Evolutionary conservation across 2,797 vertebrate species (phyloP).

Genomic region (Aplochiton taeniatus): DNA sequence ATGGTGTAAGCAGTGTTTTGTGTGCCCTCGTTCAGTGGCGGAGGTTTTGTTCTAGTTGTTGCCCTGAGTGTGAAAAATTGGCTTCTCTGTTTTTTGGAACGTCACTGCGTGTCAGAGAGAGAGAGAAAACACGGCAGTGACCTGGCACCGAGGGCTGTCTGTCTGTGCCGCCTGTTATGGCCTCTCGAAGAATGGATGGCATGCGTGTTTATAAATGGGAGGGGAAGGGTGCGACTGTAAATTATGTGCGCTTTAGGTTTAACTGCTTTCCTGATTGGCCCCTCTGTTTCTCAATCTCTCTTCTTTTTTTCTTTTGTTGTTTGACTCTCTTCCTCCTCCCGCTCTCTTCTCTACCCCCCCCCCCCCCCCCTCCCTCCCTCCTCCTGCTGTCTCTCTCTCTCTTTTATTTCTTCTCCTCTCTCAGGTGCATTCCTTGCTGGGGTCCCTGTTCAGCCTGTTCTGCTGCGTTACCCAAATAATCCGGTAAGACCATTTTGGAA

Average conservation of each 20-base stretch:
- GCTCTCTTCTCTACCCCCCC: not conserved
- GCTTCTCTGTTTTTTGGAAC: too few relatives aligned
- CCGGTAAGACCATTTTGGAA: slow-evolving; percentile 74
- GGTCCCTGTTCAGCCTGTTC: slow-evolving; percentile 87
- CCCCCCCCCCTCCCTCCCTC: not conserved
- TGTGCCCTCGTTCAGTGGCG: too few relatives aligned
- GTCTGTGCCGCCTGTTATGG: not conserved
- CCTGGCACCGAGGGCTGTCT: too few relatives aligned
- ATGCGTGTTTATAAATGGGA: not conserved
- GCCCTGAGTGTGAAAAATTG: too few relatives aligned
- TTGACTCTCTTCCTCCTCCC: not conserved
- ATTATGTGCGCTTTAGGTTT: not conserved
- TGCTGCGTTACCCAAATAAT: slow-evolving; percentile 85
- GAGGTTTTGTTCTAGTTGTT: too few relatives aligned
- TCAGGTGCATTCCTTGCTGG: slow-evolving; percentile 88
- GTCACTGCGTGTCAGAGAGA: too few relatives aligned
- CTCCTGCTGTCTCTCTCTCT: not conserved
- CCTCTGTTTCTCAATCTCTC: not conserved
- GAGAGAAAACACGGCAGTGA: too few relatives aligned
- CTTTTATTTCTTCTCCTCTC: not conserved
- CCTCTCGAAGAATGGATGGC: slow-evolving; percentile 3
- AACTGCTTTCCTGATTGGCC: not conserved
- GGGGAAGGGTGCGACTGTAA: not conserved
- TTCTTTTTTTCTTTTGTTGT: too few relatives aligned
- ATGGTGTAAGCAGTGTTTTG: too few relatives aligned